Evolutionary conservation across 2,113 vertebrate genomes (phyloP).

Genomic region (Eolophus roseicapilla): DNA sequence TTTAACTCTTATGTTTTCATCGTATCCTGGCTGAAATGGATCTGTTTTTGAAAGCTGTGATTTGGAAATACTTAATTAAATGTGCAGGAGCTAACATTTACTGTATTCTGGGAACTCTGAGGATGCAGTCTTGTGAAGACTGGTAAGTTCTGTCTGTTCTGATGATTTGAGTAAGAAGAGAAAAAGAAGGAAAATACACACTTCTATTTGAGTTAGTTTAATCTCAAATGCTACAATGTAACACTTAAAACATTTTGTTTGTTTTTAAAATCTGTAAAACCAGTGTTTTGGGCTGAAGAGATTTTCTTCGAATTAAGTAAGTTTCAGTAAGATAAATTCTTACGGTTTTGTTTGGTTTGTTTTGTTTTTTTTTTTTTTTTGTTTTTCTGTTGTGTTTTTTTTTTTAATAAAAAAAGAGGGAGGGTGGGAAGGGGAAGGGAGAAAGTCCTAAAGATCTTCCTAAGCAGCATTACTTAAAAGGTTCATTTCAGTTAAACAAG

Average conservation of each 20-base stretch:
- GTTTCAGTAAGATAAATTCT: neutral
- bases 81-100: neutral
- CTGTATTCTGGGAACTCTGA: neutral
- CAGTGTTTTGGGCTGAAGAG: neutral
- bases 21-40: neutral
- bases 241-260: neutral
- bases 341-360: neutral
- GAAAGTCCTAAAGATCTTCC: neutral
- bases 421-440: fast-evolving
- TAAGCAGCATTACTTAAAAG: neutral
- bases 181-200: neutral
- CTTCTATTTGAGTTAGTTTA: neutral
- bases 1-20: neutral
- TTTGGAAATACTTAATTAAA: neutral
- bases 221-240: neutral
- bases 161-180: neutral
- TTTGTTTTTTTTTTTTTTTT: no score
- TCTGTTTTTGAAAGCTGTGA: neutral
- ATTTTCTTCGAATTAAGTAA: neutral
- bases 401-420: neutral
- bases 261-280: neutral
- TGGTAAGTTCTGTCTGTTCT: neutral
- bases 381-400: neutral
- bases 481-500: neutral
- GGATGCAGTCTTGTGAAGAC: neutral